Conservation (phyloP, 2,888 invertebrate species). For the Balanococcus diminutus region DNA sequence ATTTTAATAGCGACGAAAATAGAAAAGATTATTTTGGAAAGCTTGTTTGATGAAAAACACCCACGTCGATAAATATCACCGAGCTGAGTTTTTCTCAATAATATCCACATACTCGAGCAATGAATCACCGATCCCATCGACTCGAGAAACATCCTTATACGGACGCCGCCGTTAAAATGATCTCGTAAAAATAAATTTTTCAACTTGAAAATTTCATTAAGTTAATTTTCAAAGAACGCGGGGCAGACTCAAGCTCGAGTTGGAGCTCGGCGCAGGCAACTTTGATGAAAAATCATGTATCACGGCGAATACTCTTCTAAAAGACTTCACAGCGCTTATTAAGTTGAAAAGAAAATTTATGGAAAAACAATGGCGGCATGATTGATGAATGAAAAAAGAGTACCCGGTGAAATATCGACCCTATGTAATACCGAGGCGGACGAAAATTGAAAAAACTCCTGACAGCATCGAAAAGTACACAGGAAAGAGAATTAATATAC, state of each 20-base stretch:
- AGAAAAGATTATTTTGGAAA: neutral
- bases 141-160: neutral
- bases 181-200: conserved; percentile 22
- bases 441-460: conserved; percentile 13
- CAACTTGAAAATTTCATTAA: conserved; percentile 15
- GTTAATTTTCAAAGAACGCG: neutral
- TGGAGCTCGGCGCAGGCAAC: neutral
- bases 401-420: neutral
- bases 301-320: conserved; percentile 16
- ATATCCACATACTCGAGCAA: neutral
- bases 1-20: neutral
- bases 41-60: neutral
- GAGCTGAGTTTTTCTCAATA: neutral
- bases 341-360: conserved; percentile 38
- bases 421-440: neutral
- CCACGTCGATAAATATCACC: neutral
- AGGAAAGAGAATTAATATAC: neutral
- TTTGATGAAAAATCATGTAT: conserved; percentile 27
- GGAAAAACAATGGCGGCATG: conserved; percentile 35
- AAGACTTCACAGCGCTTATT: conserved; percentile 20
- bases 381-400: conserved; percentile 44
- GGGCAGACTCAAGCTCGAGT: too few relatives aligned
- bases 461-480: neutral
- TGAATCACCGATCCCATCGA: neutral
- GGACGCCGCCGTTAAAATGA: neutral